Percentiles rank a stretch among this genome's conserved stretches.
These are phyloP conservation scores for Leptinotarsa undecemlineata DNA, from an alignment of 1,140 invertebrate species.

Conservation along the genomic window DNA sequence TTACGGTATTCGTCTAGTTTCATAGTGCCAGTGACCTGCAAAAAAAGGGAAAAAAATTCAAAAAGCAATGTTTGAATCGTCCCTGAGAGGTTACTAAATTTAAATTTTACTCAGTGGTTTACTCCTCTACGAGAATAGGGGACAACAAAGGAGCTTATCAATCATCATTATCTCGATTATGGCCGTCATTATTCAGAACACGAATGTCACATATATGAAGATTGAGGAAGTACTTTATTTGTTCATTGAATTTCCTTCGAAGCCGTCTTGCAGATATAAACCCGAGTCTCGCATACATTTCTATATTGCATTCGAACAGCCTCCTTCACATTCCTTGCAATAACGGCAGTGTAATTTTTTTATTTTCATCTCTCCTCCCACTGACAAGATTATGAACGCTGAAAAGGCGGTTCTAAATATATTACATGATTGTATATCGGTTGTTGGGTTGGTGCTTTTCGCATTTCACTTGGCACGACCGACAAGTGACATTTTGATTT, in stretches of 20 bases:
- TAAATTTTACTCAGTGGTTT: background rate
- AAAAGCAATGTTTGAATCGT: too few species aligned
- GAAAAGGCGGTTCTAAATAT: slow-evolving; percentile 17
- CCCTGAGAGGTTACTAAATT: too few species aligned
- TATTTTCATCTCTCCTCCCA: slow-evolving; percentile 8
- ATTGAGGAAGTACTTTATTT: slow-evolving; percentile 6
- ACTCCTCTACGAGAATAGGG: background rate
- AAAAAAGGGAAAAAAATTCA: too few species aligned
- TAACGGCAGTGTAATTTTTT: slow-evolving; percentile 13
- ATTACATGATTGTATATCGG: slow-evolving; percentile 10
- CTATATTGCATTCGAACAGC: slow-evolving; percentile 1
- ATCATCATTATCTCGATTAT: background rate
- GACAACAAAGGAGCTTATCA: background rate
- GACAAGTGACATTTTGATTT: background rate
- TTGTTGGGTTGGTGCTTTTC: background rate
- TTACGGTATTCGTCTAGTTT: too few species aligned
- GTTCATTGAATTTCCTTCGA: slow-evolving; percentile 3
- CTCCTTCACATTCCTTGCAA: slow-evolving; percentile 7
- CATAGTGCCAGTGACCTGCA: too few species aligned
- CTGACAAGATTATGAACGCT: slow-evolving; percentile 11
- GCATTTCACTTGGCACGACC: background rate
- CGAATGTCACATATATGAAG: background rate
- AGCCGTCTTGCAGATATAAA: background rate
- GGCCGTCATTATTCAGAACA: background rate
- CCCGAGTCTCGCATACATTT: background rate